These are phyloP conservation scores for Rhinoderma darwinii DNA, from an alignment of 2,113 vertebrate genomes.

Conservation along the genomic window DNA sequence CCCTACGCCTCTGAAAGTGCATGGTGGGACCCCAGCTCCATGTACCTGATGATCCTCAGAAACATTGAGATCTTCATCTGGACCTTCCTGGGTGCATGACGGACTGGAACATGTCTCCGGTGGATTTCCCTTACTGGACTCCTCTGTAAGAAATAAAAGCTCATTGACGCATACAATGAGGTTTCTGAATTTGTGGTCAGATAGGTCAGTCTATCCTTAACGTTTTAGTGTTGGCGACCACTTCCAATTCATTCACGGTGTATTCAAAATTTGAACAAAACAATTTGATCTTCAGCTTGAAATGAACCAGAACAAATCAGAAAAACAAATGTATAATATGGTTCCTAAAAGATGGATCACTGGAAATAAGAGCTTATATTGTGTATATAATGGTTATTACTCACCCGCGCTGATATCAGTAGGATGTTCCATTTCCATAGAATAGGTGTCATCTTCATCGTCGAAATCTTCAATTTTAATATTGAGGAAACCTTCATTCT, in stretches of 20 bases:
- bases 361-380: no score
- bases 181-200: not conserved
- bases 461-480: slow-evolving; percentile 1
- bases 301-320: no score
- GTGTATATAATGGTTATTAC: not conserved
- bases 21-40: not conserved
- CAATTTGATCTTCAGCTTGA: no score
- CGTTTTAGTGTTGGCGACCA: no score
- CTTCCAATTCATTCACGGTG: no score
- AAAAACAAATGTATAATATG: no score
- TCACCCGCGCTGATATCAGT: not conserved
- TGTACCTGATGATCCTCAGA: not conserved
- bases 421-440: not conserved
- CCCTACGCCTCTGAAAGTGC: no score
- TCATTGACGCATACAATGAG: not conserved
- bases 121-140: not conserved
- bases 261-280: no score
- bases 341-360: no score
- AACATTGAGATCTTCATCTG: not conserved
- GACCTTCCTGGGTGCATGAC: not conserved
- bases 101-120: not conserved
- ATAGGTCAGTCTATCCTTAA: no score
- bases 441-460: not conserved
- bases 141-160: not conserved
- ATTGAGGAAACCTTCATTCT: not conserved